Evolutionary conservation across 2,888 invertebrate species (phyloP).

Genomic region (Drosophila ustulata): DNA sequence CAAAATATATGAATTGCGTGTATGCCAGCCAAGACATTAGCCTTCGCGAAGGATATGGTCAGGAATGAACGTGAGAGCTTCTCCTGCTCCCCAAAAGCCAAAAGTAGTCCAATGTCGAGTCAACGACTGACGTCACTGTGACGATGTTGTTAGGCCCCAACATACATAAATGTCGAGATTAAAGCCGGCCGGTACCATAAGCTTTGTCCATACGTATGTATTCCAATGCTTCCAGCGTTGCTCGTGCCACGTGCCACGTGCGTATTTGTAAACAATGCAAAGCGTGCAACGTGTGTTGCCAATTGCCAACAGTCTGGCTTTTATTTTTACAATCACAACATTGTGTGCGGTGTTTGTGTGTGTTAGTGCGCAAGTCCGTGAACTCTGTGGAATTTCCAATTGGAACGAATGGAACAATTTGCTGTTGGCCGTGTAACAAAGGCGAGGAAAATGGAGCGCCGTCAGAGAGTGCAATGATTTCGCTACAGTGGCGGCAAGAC

Average conservation of each 20-base stretch:
- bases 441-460: constrained; percentile 29
- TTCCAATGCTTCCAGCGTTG: constrained; percentile 29
- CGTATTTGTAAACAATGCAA: constrained; percentile 70
- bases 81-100: background rate
- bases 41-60: constrained; percentile 7
- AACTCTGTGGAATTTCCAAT: constrained; percentile 49
- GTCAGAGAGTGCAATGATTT: constrained; percentile 40
- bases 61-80: constrained; percentile 1
- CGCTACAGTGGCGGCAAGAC: constrained; percentile 16
- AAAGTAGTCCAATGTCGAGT: constrained; percentile 71
- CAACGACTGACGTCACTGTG: constrained; percentile 57
- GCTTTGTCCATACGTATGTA: background rate
- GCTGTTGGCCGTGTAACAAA: constrained; percentile 26
- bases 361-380: constrained; percentile 55
- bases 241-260: constrained; percentile 27
- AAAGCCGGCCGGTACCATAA: constrained; percentile 44
- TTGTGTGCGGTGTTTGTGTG: constrained; percentile 25
- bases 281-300: constrained; percentile 26
- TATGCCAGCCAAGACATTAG: background rate
- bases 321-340: constrained; percentile 71
- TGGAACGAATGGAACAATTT: constrained; percentile 33
- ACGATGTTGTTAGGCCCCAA: constrained; percentile 9
- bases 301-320: constrained; percentile 12
- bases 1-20: constrained; percentile 6
- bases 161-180: constrained; percentile 21